Conservation (phyloP, 2,888 invertebrate species). For the Leptinotarsa peninsularis region DNA sequence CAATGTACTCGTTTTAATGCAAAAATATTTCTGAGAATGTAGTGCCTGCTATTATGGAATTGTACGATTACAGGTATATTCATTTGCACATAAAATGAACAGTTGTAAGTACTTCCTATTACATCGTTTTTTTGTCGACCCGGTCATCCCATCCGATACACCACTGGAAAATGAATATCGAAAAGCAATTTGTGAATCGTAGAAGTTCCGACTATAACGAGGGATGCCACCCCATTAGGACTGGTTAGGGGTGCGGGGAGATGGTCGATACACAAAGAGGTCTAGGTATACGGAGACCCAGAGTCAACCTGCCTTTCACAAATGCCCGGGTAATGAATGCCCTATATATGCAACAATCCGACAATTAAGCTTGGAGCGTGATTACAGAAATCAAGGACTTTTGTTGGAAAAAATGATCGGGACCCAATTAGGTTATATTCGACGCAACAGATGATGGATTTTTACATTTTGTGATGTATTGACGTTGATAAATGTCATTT, state of each 20-base stretch:
- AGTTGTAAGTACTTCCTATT: no score
- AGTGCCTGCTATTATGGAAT: no score
- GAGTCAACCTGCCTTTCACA: constrained; percentile 45
- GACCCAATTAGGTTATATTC: constrained; percentile 41
- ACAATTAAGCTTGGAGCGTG: constrained; percentile 40
- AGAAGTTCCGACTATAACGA: constrained; percentile 60
- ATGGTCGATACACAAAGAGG: constrained; percentile 30
- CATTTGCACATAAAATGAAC: no score
- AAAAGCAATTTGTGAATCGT: constrained; percentile 66
- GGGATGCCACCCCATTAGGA: constrained; percentile 59
- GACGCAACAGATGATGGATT: constrained; percentile 26
- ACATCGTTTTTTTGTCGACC: not conserved
- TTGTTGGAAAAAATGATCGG: constrained; percentile 42
- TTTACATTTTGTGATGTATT: constrained; percentile 17
- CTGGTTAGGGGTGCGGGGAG: constrained; percentile 50
- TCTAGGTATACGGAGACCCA: constrained; percentile 39
- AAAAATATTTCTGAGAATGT: no score
- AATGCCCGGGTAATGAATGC: constrained; percentile 44
- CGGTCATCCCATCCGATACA: constrained; percentile 9
- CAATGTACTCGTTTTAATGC: no score
- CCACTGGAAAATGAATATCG: constrained; percentile 56
- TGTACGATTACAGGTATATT: no score
- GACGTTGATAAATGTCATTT: constrained; percentile 28
- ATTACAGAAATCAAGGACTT: constrained; percentile 42
- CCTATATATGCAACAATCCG: constrained; percentile 47